Evolutionary conservation across 53 echinoderm and acorn worm genomes (phyloP).

Genomic region (Zoroaster sp.): DNA sequence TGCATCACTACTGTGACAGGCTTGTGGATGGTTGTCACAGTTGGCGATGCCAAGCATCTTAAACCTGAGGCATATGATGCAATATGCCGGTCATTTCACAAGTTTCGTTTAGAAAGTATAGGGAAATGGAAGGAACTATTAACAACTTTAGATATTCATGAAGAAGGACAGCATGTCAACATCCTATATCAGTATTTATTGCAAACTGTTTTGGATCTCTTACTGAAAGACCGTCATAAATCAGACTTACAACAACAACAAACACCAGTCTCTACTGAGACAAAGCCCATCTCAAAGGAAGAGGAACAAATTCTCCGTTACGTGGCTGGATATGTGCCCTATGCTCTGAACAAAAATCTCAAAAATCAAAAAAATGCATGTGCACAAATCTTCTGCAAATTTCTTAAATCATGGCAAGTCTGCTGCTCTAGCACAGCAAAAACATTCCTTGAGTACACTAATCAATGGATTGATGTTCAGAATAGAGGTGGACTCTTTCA

Average conservation of each 20-base stretch:
- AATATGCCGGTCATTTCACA: neutral
- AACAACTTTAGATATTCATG: neutral
- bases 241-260: no score
- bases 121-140: neutral
- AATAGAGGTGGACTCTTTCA: no score
- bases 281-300: no score
- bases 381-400: neutral
- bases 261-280: no score
- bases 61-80: neutral
- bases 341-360: neutral
- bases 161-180: neutral
- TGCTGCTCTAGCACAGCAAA: neutral
- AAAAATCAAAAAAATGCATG: neutral
- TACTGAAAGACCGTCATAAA: neutral
- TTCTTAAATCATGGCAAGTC: neutral
- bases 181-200: no score
- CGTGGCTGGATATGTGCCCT: slow-evolving; percentile 1
- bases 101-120: neutral
- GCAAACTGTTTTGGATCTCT: neutral
- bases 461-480: no score
- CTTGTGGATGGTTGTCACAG: neutral
- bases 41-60: neutral
- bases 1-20: neutral
- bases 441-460: no score
- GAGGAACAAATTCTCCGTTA: neutral